phyloP scores from a whole-genome alignment of 2,888 invertebrate species.

The Spilarctia lutea region DNA sequence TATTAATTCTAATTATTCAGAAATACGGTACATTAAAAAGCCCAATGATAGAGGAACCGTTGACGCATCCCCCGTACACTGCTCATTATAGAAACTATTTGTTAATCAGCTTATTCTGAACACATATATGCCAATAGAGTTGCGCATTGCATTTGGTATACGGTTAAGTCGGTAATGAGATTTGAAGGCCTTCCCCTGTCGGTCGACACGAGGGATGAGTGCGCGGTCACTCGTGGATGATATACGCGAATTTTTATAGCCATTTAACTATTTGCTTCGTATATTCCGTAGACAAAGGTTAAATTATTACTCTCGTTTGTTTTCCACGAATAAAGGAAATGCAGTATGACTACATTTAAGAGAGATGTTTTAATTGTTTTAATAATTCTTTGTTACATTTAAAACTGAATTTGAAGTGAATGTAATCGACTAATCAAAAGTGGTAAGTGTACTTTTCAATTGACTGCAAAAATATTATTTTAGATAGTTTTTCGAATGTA shows the following conservation, averaged over 20 bases:
- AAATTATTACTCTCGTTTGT: slow-evolving; percentile 53
- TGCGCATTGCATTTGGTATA: slow-evolving; percentile 53
- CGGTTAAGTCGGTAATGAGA: slow-evolving; percentile 66
- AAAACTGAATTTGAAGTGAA: neutral
- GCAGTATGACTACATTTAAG: slow-evolving; percentile 20
- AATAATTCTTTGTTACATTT: neutral
- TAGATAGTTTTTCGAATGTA: too few relatives aligned
- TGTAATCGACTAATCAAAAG: too few relatives aligned
- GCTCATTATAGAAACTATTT: slow-evolving; percentile 20
- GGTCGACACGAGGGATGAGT: slow-evolving; percentile 51
- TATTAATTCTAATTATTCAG: too few relatives aligned
- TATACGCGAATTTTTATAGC: slow-evolving; percentile 73
- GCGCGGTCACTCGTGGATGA: slow-evolving; percentile 77
- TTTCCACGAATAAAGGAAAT: slow-evolving; percentile 37
- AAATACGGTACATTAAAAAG: slow-evolving; percentile 3
- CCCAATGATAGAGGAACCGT: slow-evolving; percentile 7
- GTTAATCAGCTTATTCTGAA: slow-evolving; percentile 29
- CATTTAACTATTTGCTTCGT: slow-evolving; percentile 71
- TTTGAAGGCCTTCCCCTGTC: slow-evolving; percentile 66
- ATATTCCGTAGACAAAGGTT: slow-evolving; percentile 62
- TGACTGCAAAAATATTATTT: too few relatives aligned
- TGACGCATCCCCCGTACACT: neutral
- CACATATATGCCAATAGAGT: slow-evolving; percentile 39
- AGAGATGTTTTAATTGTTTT: slow-evolving; percentile 1
- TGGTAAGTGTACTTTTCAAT: too few relatives aligned